Evolutionary conservation across 1,140 invertebrate genomes (phyloP).

Genomic region (Diuraphis noxia): DNA sequence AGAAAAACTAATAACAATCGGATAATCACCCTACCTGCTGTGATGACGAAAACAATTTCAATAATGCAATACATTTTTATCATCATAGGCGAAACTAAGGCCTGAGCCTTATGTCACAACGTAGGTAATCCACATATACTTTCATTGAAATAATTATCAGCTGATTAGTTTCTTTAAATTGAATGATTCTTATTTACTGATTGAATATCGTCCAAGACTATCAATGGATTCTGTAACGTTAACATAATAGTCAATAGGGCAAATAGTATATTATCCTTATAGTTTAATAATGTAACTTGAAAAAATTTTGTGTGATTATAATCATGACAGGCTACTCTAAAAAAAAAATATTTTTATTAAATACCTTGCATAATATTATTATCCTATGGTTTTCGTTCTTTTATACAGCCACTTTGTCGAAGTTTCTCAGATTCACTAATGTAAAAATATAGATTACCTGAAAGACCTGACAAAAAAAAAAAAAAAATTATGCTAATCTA

Average conservation of each 20-base stretch:
- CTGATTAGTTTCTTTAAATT: not conserved
- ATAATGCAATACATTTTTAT: slow-evolving; percentile 11
- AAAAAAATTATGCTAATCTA: too few relatives aligned
- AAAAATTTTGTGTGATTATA: not conserved
- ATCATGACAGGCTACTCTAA: not conserved
- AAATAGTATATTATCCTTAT: too few relatives aligned
- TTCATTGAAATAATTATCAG: not conserved
- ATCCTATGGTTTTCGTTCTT: not conserved
- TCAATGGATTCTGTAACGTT: too few relatives aligned
- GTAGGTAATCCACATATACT: not conserved
- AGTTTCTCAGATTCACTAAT: not conserved
- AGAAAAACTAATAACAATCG: slow-evolving; percentile 22
- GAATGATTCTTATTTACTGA: not conserved
- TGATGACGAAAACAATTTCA: slow-evolving; percentile 27
- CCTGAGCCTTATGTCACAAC: not conserved
- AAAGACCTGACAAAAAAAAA: too few relatives aligned
- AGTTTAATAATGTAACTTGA: not conserved
- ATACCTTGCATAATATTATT: not conserved
- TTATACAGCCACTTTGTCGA: not conserved
- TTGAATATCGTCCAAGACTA: not conserved
- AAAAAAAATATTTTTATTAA: not conserved
- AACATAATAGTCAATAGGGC: too few relatives aligned
- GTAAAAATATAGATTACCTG: not conserved
- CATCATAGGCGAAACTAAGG: not conserved
- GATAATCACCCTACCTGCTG: slow-evolving; percentile 17